These are phyloP conservation scores for Lepidocyrtinus sp. DNA, from an alignment of 2,888 invertebrate species.

Conservation along the genomic window DNA sequence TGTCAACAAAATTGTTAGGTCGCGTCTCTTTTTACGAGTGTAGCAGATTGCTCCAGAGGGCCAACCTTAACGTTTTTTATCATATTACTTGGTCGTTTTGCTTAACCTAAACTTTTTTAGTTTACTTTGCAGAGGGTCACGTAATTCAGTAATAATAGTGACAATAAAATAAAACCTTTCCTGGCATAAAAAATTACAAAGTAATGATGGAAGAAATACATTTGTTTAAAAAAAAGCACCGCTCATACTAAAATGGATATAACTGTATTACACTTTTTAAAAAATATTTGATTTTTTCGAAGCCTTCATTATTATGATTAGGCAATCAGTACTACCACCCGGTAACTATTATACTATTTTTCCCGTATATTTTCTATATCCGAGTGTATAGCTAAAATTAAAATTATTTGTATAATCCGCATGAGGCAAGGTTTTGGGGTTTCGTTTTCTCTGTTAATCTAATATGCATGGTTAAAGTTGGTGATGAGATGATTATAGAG, in stretches of 20 bases:
- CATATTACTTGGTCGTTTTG: not conserved
- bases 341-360: too few relatives aligned
- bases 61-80: not conserved
- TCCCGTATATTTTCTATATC: too few relatives aligned
- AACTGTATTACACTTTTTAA: too few relatives aligned
- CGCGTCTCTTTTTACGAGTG: not conserved
- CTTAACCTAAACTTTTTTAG: not conserved
- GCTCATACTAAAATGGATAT: too few relatives aligned
- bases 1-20: conserved; percentile 26
- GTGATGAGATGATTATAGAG: conserved; percentile 59
- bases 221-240: not conserved
- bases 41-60: conserved; percentile 25
- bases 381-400: too few relatives aligned
- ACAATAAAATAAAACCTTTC: not conserved
- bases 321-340: too few relatives aligned
- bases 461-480: conserved; percentile 29
- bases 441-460: not conserved
- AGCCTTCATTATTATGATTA: too few relatives aligned
- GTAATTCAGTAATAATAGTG: not conserved
- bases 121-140: not conserved
- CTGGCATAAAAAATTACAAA: not conserved
- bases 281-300: too few relatives aligned
- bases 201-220: not conserved
- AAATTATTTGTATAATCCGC: too few relatives aligned
- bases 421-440: too few relatives aligned